Conservation (phyloP, 1,140 invertebrate genomes). For the Stratiolaelaps scimitus region DNA sequence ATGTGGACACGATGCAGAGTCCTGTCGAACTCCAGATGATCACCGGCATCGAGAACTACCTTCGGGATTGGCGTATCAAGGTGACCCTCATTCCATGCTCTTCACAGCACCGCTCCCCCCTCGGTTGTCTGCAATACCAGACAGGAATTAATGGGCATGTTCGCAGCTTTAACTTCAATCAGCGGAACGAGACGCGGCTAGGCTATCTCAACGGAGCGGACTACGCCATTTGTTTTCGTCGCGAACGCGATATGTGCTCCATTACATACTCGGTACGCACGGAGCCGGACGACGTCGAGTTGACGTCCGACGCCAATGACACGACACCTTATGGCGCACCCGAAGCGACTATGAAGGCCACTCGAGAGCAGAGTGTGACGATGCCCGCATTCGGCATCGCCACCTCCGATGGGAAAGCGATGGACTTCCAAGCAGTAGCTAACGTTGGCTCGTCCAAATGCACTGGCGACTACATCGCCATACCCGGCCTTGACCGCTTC, state of each 20-base stretch:
- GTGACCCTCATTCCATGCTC: conserved; percentile 57
- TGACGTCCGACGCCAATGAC: conserved; percentile 3
- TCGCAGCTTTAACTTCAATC: conserved; percentile 52
- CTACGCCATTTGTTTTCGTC: conserved; percentile 38
- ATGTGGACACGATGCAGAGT: conserved; percentile 36
- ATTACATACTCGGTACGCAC: conserved; percentile 45
- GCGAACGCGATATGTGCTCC: conserved; percentile 39
- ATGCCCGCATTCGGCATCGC: conserved; percentile 17
- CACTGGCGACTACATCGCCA: conserved; percentile 19
- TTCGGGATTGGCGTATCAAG: conserved; percentile 61
- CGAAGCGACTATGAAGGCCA: conserved; percentile 1
- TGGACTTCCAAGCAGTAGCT: conserved; percentile 21
- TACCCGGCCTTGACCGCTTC: conserved; percentile 19
- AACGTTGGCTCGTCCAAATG: conserved; percentile 9
- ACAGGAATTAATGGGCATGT: conserved; percentile 51
- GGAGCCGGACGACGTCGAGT: conserved; percentile 11
- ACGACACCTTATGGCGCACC: conserved; percentile 22
- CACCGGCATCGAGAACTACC: conserved; percentile 48
- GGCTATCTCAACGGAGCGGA: conserved; percentile 49
- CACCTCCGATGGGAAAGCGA: conserved; percentile 7
- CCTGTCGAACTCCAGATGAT: conserved; percentile 55
- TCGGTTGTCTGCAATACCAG: conserved; percentile 65
- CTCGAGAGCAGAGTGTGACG: background rate
- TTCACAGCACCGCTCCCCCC: conserved; percentile 50
- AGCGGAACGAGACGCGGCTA: conserved; percentile 29